phyloP scores from a whole-genome alignment of 1,140 invertebrate genomes.

The Dinoponera quadriceps region DNA sequence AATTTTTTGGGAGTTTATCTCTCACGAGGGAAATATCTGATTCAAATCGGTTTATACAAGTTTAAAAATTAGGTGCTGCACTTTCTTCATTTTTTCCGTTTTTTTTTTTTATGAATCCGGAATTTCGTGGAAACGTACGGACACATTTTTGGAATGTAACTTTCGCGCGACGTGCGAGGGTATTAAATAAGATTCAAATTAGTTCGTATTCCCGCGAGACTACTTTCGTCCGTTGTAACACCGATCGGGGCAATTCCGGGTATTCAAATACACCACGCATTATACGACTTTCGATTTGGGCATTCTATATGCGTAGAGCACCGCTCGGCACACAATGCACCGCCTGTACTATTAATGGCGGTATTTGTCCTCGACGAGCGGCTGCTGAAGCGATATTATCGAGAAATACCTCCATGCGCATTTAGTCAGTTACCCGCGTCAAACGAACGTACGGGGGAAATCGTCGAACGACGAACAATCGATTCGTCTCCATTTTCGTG shows the following conservation, averaged over 20 bases:
- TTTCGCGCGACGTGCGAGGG: background rate
- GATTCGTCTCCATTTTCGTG: conserved; percentile 22
- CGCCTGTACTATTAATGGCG: conserved; percentile 39
- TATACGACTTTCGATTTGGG: conserved; percentile 44
- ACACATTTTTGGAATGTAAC: too few species aligned
- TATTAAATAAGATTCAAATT: conserved; percentile 50
- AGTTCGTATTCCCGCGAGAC: conserved; percentile 47
- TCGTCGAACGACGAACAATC: background rate
- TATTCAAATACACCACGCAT: conserved; percentile 47
- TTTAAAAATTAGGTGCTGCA: too few species aligned
- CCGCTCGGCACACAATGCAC: conserved; percentile 23
- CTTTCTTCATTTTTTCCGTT: too few species aligned
- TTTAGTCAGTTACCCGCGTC: conserved; percentile 44
- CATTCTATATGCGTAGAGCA: conserved; percentile 9
- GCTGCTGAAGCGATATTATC: conserved; percentile 42
- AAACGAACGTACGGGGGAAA: conserved; percentile 16
- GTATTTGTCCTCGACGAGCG: conserved; percentile 51
- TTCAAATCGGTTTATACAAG: too few species aligned
- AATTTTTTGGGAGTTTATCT: too few species aligned
- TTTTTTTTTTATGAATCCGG: too few species aligned
- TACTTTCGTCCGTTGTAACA: conserved; percentile 50
- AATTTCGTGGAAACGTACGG: too few species aligned
- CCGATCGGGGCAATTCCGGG: conserved; percentile 44
- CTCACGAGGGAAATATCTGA: too few species aligned
- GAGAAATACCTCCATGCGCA: conserved; percentile 11